Conservation (phyloP, 2,113 vertebrate genomes). For the Phyllopteryx taeniolatus region DNA sequence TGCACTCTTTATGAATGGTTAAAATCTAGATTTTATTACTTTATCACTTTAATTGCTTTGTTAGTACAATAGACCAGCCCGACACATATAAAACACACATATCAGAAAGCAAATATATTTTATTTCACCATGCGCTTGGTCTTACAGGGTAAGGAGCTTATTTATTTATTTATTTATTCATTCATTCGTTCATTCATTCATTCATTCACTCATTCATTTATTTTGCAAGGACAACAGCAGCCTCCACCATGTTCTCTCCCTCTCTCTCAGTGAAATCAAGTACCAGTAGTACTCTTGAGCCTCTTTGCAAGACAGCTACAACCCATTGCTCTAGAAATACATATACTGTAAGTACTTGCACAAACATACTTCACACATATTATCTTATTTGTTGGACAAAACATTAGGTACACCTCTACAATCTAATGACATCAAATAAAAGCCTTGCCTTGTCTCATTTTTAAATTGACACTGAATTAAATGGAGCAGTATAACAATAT, state of each 20-base stretch:
- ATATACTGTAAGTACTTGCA: constrained; percentile 31
- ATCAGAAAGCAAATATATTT: constrained; percentile 2
- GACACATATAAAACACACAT: background rate
- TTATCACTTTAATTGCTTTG: constrained; percentile 5
- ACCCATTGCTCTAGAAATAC: constrained; percentile 52
- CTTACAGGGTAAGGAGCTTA: constrained; percentile 14
- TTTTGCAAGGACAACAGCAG: background rate
- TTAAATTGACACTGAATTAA: no score
- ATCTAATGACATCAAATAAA: no score
- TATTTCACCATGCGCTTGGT: background rate
- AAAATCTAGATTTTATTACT: background rate
- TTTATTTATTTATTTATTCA: constrained; percentile 14
- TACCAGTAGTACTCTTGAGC: background rate
- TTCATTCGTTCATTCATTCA: no score
- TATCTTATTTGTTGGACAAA: no score
- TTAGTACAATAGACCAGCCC: background rate
- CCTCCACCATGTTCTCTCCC: no score
- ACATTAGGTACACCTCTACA: no score
- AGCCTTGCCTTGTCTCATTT: no score
- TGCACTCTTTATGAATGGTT: constrained; percentile 11
- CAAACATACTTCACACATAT: no score
- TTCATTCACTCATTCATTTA: background rate
- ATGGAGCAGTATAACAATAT: no score
- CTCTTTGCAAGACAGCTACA: no score
- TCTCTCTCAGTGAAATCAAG: constrained; percentile 37